These are phyloP conservation scores for Theodoxus fluviatilis DNA, from an alignment of 2,888 invertebrate species.

Conservation along the genomic window DNA sequence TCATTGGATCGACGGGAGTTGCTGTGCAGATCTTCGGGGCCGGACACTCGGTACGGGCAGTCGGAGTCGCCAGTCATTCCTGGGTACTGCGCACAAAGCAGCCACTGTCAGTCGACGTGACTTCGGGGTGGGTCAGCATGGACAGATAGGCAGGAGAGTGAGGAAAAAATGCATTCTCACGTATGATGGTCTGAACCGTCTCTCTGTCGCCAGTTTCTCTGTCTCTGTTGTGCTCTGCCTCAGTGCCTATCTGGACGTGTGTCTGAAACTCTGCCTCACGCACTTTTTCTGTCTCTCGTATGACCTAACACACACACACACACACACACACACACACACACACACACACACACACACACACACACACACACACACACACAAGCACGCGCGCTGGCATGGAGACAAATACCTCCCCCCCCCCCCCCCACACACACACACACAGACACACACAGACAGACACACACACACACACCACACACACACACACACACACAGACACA, in stretches of 20 bases:
- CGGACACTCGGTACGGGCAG: constrained; percentile 11
- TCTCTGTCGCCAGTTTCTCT: no score
- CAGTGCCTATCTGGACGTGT: no score
- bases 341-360: constrained; percentile 7
- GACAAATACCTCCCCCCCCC: no score
- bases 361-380: not conserved
- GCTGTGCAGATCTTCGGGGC: no score
- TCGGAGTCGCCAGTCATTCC: not conserved
- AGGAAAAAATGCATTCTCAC: not conserved
- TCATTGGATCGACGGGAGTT: constrained; percentile 12
- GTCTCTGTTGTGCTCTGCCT: no score
- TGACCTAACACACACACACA: no score
- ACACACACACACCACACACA: not conserved
- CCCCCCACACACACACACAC: not conserved
- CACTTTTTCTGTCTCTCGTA: no score
- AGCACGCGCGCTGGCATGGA: not conserved
- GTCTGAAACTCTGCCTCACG: no score
- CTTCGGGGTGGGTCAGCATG: constrained; percentile 28
- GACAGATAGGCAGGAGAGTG: not conserved
- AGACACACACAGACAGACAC: not conserved
- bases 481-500: no score
- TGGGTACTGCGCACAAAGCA: no score
- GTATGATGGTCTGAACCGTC: not conserved
- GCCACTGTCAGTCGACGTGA: no score
- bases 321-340: no score